Percentiles rank a stretch among this genome's conserved stretches.
Evolutionary conservation across 2,113 vertebrate species (phyloP).

Genomic region (Haemorhous mexicanus): DNA sequence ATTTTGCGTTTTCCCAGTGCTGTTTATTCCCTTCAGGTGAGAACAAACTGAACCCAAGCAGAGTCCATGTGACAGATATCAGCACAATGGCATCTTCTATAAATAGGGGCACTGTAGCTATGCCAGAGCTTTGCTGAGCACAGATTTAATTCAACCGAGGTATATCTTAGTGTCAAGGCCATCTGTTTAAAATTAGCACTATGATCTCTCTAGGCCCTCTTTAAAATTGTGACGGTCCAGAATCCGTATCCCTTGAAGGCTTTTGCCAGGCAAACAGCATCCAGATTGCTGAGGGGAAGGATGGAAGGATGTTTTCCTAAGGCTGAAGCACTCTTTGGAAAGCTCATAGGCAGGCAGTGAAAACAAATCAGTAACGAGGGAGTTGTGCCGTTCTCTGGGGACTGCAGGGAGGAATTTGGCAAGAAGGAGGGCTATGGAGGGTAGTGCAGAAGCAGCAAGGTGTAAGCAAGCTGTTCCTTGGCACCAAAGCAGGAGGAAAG

Average conservation of each 20-base stretch:
- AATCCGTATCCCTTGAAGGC: not conserved
- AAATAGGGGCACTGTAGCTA: conserved; percentile 8
- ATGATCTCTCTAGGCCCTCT: not conserved
- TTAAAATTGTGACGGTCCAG: not conserved
- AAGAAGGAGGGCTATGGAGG: not conserved
- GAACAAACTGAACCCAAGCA: not conserved
- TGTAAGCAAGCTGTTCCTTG: conserved; percentile 37
- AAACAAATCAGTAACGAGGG: not conserved
- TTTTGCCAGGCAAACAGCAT: not conserved
- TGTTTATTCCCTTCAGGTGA: conserved; percentile 19
- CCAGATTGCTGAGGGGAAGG: not conserved
- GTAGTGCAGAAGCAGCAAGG: not conserved
- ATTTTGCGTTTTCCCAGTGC: conserved; percentile 1
- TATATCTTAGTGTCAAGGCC: conserved; percentile 16
- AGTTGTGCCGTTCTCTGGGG: not conserved
- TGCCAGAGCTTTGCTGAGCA: conserved; percentile 33
- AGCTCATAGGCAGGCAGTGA: not conserved
- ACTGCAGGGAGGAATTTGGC: not conserved
- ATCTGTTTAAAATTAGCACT: conserved; percentile 47
- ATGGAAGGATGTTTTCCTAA: conserved; percentile 11
- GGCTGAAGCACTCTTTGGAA: not conserved
- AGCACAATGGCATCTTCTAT: not conserved
- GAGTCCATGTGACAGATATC: not conserved
- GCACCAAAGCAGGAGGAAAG: not conserved
- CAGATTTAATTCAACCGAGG: conserved; percentile 32